Evolutionary conservation across 1,140 invertebrate genomes (phyloP), one percentile per base, ranked within the genome.

Genomic region (Argopecten irradians): DNA sequence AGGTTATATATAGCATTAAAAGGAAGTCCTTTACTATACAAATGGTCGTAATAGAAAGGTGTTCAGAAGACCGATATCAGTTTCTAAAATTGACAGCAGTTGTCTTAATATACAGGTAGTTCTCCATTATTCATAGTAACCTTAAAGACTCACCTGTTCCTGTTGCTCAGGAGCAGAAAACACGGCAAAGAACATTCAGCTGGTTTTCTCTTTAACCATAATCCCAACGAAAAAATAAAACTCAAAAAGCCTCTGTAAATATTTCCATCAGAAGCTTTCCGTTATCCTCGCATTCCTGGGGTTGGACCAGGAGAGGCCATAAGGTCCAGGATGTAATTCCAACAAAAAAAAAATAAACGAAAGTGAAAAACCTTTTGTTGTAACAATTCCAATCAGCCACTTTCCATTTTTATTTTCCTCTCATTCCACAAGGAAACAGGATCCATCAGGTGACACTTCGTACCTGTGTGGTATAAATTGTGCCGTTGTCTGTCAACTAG

Each of bases 401-500:
- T 71, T 71, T 28, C 55, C 22, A 16, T 71, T 46, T 46, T 46
- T 46, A 46, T 19, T n/a, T n/a, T n/a, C n/a, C n/a, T n/a, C 43
- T 71, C 55, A 71, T 71, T 71, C 55, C 55, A n/a, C 28, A n/a
- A n/a, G 55, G 28, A n/a, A 71, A 16, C 22, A 71, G 55, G 16
- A 71, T 1, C 22, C 22, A 71, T 71, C 55, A 5, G 16, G 55
- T 71, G 55, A 71, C 55, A 71, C 55, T 28, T 39, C 13, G 13
- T 16, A 71, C 55, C 55, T 71, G 55, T 71, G 55, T 71, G 55
- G 55, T 28, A n/a, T n/a, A 71, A 71, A 71, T 28, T n/a, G 22
- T 71, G 55, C 55, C 55, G 55, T 71, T 71, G 55, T 71, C 55
- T 71, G 55, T 71, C 55, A 71, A n/a, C 43, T 14, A 22, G 55